These are phyloP conservation scores for Gymnocheta viridis DNA, from an alignment of 2,888 invertebrate species.

Conservation along the genomic window DNA sequence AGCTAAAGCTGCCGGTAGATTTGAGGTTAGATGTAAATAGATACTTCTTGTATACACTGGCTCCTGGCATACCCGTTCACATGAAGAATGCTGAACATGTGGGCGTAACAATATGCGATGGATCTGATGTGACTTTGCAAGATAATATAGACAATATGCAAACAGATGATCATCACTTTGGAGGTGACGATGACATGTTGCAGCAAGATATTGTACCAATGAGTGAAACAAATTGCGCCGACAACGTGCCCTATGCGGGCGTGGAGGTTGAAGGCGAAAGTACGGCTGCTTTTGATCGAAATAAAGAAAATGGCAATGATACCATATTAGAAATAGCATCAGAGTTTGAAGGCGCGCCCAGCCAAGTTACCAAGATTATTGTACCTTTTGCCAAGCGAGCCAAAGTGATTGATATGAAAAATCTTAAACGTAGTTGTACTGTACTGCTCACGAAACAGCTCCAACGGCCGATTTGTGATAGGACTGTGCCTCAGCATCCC, in stretches of 20 bases:
- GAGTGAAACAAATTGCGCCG: slow-evolving; percentile 37
- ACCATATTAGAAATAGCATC: slow-evolving; percentile 82
- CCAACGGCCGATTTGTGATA: slow-evolving; percentile 58
- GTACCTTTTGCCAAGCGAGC: slow-evolving; percentile 92
- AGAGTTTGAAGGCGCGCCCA: slow-evolving; percentile 87
- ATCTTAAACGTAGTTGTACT: slow-evolving; percentile 90
- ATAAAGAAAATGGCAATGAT: slow-evolving; percentile 80
- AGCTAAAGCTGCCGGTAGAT: slow-evolving; percentile 80
- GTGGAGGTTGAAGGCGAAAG: slow-evolving; percentile 28
- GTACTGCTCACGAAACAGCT: slow-evolving; percentile 83
- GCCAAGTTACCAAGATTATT: slow-evolving; percentile 85
- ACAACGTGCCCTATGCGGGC: slow-evolving; percentile 4
- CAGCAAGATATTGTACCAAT: slow-evolving; percentile 36
- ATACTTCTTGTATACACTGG: slow-evolving; percentile 76
- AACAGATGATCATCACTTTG: slow-evolving; percentile 71
- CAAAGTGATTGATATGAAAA: slow-evolving; percentile 93
- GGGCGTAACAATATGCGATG: slow-evolving; percentile 81
- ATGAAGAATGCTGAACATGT: slow-evolving; percentile 67
- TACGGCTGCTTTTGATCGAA: slow-evolving; percentile 50
- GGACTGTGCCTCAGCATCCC: slow-evolving; percentile 72
- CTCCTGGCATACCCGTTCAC: slow-evolving; percentile 76
- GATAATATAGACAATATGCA: slow-evolving; percentile 50
- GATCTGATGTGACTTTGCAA: slow-evolving; percentile 60
- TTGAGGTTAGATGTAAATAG: slow-evolving; percentile 75
- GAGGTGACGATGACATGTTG: slow-evolving; percentile 72